These are phyloP conservation scores for Crocodylus rhombifer DNA, from an alignment of 2,797 vertebrate genomes.

Conservation along the genomic window DNA sequence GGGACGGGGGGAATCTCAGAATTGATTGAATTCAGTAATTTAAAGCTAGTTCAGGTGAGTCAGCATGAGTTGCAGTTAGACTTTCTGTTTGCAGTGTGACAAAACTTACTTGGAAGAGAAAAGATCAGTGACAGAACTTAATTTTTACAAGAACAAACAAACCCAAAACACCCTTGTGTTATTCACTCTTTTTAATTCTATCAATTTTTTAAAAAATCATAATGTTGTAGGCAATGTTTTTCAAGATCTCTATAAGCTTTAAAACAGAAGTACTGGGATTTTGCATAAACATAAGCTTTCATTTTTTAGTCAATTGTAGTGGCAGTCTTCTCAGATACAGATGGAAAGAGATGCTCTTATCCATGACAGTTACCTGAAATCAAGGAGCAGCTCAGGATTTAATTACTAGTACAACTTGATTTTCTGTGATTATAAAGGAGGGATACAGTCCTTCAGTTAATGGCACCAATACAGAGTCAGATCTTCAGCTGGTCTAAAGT, in stretches of 20 bases:
- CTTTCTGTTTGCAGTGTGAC: background rate
- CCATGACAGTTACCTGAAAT: background rate
- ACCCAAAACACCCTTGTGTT: rapidly evolving
- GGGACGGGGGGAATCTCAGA: no score
- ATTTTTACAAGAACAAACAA: background rate
- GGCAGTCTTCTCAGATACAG: background rate
- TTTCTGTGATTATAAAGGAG: background rate
- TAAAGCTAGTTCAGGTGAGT: no score
- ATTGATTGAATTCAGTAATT: no score
- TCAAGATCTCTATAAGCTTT: background rate
- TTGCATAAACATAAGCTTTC: background rate
- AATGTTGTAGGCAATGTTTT: background rate
- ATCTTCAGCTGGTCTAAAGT: constrained; percentile 33
- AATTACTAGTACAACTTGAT: constrained; percentile 30
- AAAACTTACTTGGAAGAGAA: background rate
- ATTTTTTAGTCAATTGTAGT: background rate
- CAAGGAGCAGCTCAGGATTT: constrained; percentile 37
- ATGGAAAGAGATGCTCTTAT: background rate
- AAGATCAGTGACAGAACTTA: background rate
- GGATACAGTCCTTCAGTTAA: background rate
- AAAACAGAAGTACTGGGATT: background rate
- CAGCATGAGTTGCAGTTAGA: no score
- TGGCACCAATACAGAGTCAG: background rate
- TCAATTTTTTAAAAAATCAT: no score
- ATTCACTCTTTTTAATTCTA: background rate